Evolutionary conservation across 2,797 vertebrate species (phyloP).

Genomic region (Falco peregrinus): DNA sequence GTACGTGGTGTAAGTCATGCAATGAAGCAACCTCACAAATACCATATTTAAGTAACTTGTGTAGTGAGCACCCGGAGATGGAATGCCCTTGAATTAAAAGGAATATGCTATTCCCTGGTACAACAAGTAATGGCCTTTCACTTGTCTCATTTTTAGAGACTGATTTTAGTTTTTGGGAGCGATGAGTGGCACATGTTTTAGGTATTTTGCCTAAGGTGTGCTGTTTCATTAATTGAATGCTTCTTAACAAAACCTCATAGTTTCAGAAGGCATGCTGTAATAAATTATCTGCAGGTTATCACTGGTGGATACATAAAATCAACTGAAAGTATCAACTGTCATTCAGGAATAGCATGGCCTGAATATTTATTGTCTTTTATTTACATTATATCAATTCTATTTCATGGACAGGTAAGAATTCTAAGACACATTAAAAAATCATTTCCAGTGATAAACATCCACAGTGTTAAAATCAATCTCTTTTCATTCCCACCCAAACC

Average conservation of each 20-base stretch:
- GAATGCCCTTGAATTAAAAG: not conserved
- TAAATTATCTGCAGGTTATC: constrained; percentile 27
- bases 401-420: not conserved
- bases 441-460: constrained; percentile 1
- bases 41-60: not conserved
- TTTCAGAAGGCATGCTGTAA: not conserved
- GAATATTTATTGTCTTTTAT: constrained; percentile 49
- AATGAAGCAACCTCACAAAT: not conserved
- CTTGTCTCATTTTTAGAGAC: not conserved
- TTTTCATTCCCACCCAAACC: not conserved
- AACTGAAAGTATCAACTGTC: not conserved
- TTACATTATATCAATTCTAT: not conserved
- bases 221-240: constrained; percentile 32
- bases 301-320: constrained; percentile 26
- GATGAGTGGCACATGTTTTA: not conserved
- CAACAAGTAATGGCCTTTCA: not conserved
- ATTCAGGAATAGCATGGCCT: not conserved
- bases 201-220: constrained; percentile 28
- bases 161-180: not conserved
- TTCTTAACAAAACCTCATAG: not conserved
- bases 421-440: not conserved
- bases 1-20: not conserved
- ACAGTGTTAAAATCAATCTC: constrained; percentile 2
- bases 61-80: not conserved
- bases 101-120: not conserved